Evolutionary conservation across 2,888 invertebrate species (phyloP).

Genomic region (Leptinotarsa tumamoca): DNA sequence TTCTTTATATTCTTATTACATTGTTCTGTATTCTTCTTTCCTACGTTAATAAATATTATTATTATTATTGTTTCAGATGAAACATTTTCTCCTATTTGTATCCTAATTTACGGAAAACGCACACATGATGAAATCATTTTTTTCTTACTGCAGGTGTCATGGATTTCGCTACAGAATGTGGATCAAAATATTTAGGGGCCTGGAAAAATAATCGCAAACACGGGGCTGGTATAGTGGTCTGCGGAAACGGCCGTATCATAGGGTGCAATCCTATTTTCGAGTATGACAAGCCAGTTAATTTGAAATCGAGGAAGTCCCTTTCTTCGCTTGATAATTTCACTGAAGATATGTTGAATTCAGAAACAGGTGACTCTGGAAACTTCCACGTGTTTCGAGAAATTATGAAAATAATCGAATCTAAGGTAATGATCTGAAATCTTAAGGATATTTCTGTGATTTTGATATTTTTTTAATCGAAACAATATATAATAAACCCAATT

Average conservation of each 20-base stretch:
- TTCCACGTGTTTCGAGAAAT: constrained; percentile 19
- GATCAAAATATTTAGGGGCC: constrained; percentile 70
- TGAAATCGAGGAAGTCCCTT: constrained; percentile 13
- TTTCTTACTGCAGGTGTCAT: constrained; percentile 57
- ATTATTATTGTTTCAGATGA: no score
- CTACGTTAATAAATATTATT: no score
- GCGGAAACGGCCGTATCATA: constrained; percentile 70
- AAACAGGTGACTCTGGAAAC: background rate
- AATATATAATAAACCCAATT: no score
- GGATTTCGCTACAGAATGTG: constrained; percentile 69
- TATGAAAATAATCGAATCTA: constrained; percentile 28
- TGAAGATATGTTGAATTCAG: background rate
- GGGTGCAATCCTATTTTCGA: constrained; percentile 68
- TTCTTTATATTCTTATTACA: no score
- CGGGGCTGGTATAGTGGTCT: constrained; percentile 69
- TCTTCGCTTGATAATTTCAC: background rate
- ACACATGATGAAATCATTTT: no score
- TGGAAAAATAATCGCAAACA: constrained; percentile 72
- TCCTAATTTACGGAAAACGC: no score
- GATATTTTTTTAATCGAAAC: no score
- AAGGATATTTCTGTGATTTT: no score
- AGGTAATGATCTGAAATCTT: constrained; percentile 11
- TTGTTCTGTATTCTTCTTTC: no score
- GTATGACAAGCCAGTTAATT: constrained; percentile 67
- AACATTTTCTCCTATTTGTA: no score